Evolutionary conservation across 2,113 vertebrate genomes (phyloP).

Genomic region (Chaetodon auriga): DNA sequence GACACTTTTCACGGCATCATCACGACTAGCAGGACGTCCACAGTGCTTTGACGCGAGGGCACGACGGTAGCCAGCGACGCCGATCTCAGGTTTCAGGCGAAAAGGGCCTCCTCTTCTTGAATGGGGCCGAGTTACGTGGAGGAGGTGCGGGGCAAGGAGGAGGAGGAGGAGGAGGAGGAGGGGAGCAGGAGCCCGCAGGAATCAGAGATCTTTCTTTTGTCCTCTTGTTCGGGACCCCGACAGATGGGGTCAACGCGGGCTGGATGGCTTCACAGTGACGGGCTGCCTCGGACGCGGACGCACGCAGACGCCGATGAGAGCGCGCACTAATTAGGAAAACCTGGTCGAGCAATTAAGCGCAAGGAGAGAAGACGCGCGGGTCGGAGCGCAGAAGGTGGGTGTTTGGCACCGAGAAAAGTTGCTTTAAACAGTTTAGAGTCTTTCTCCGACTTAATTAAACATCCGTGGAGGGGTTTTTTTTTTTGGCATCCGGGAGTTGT

Average conservation of each 20-base stretch:
- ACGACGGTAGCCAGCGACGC: slow-evolving; percentile 57
- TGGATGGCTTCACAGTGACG: slow-evolving; percentile 51
- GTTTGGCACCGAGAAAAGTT: neutral
- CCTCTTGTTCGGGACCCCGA: slow-evolving; percentile 60
- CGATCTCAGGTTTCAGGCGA: slow-evolving; percentile 78
- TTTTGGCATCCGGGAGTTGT: neutral
- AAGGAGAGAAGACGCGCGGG: slow-evolving; percentile 43
- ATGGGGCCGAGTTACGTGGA: slow-evolving; percentile 69
- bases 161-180: slow-evolving; percentile 34
- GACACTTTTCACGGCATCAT: slow-evolving; percentile 5
- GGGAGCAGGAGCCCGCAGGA: slow-evolving; percentile 53
- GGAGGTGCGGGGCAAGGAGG: slow-evolving; percentile 47
- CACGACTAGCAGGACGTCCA: slow-evolving; percentile 6
- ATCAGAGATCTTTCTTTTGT: slow-evolving; percentile 57
- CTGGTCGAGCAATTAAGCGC: slow-evolving; percentile 76
- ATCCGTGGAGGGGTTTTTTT: rapidly evolving
- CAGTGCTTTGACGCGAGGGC: slow-evolving; percentile 25
- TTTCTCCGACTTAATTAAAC: neutral
- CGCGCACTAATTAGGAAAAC: slow-evolving; percentile 76
- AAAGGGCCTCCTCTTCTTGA: slow-evolving; percentile 64
- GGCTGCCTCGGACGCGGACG: slow-evolving; percentile 52
- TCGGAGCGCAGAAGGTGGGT: slow-evolving; percentile 63
- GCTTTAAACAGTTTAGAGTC: neutral
- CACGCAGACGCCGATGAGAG: slow-evolving; percentile 58
- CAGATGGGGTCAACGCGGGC: slow-evolving; percentile 74